phyloP scores from a whole-genome alignment of 2,797 vertebrate species.

The Enteromius anoplus region DNA sequence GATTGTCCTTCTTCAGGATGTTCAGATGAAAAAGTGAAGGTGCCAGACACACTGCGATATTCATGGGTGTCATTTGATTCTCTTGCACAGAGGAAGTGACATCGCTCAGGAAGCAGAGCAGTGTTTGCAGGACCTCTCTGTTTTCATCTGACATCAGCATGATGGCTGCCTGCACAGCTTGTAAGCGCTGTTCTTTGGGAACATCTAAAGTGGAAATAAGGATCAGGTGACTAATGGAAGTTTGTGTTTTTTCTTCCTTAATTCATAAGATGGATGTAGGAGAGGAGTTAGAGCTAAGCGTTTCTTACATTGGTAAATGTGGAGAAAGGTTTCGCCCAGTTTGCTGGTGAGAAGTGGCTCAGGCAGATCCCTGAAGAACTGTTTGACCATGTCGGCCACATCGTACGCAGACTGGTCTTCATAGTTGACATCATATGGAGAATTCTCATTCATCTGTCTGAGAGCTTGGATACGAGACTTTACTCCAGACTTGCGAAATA shows the following conservation, averaged over 20 bases:
- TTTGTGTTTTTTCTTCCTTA: neutral
- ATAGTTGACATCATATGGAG: constrained; percentile 90
- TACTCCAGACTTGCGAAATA: constrained; percentile 97
- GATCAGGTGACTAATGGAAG: constrained; percentile 5
- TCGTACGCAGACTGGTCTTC: constrained; percentile 96
- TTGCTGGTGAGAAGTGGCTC: constrained; percentile 97
- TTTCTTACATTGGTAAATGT: constrained; percentile 96
- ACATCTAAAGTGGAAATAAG: constrained; percentile 79
- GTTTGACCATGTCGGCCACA: constrained; percentile 98
- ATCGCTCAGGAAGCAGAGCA: constrained; percentile 94
- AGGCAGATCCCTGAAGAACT: constrained; percentile 96
- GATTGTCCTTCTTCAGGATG: constrained; percentile 92
- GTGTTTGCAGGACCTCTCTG: constrained; percentile 91
- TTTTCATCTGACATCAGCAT: constrained; percentile 97
- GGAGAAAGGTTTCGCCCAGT: constrained; percentile 96
- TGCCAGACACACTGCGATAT: constrained; percentile 95
- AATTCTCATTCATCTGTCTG: constrained; percentile 93
- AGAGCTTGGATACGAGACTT: constrained; percentile 96
- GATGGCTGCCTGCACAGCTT: constrained; percentile 92
- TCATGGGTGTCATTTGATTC: constrained; percentile 99
- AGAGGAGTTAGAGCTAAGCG: neutral
- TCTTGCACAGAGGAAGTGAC: constrained; percentile 91
- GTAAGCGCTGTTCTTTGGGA: constrained; percentile 93
- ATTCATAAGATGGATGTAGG: neutral
- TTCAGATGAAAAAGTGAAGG: constrained; percentile 98